Evolutionary conservation across 1,140 invertebrate species (phyloP).

Genomic region (Littorina saxatilis): DNA sequence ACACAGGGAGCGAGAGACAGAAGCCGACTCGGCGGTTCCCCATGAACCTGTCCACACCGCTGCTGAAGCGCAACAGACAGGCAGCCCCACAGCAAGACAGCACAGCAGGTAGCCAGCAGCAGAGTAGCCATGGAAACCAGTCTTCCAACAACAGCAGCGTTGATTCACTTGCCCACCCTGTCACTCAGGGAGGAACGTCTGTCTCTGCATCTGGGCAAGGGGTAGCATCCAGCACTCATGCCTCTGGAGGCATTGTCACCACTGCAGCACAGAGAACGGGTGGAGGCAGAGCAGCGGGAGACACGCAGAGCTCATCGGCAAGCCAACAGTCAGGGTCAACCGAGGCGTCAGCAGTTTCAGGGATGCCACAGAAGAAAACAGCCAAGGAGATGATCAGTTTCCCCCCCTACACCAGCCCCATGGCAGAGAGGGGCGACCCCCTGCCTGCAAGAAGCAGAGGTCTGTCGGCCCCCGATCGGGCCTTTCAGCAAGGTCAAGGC

Average conservation of each 20-base stretch:
- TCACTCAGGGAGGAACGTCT: neutral
- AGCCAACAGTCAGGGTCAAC: neutral
- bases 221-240: neutral
- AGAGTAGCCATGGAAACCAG: neutral
- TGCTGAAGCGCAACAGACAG: slow-evolving; percentile 51
- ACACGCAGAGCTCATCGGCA: neutral
- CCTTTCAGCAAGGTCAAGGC: neutral
- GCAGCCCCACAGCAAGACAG: neutral
- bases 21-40: slow-evolving; percentile 57
- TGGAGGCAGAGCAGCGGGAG: neutral
- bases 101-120: neutral
- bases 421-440: slow-evolving; percentile 5
- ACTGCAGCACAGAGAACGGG: neutral
- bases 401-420: slow-evolving; percentile 31
- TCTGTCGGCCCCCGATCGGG: neutral
- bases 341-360: too few species aligned
- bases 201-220: neutral
- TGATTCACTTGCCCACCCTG: neutral
- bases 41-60: slow-evolving; percentile 54
- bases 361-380: neutral
- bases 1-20: slow-evolving; percentile 53
- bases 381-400: slow-evolving; percentile 20
- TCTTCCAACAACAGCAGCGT: neutral
- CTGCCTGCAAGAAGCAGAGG: neutral
- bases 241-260: too few species aligned